Evolutionary conservation across 1,140 invertebrate species (phyloP).

Genomic region (Leptinotarsa undecemlineata): DNA sequence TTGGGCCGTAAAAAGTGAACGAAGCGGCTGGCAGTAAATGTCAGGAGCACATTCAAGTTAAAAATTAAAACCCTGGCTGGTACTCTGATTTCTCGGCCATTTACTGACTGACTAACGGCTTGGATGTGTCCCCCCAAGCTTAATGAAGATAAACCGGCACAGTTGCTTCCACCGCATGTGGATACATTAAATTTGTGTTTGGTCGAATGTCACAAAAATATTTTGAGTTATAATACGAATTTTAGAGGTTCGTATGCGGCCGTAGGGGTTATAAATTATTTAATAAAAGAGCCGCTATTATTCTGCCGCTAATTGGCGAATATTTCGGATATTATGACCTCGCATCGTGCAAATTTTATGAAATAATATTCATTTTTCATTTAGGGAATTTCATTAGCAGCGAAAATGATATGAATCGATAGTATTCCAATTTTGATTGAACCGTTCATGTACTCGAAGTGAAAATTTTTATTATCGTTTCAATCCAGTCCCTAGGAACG

Average conservation of each 20-base stretch:
- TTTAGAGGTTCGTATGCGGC: not conserved
- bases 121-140: slow-evolving; percentile 36
- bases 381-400: not conserved
- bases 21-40: slow-evolving; percentile 49
- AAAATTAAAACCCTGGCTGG: slow-evolving; percentile 51
- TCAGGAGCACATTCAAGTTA: slow-evolving; percentile 51
- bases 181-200: slow-evolving; percentile 51
- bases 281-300: slow-evolving; percentile 15
- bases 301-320: slow-evolving; percentile 8
- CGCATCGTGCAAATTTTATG: not conserved
- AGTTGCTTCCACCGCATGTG: slow-evolving; percentile 50
- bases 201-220: slow-evolving; percentile 47
- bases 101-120: slow-evolving; percentile 50
- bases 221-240: slow-evolving; percentile 28
- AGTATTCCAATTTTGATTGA: not conserved
- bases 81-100: slow-evolving; percentile 52
- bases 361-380: slow-evolving; percentile 11
- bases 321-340: slow-evolving; percentile 12
- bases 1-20: slow-evolving; percentile 47
- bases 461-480: too few species aligned
- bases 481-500: too few species aligned
- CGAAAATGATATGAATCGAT: not conserved
- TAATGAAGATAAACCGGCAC: slow-evolving; percentile 50
- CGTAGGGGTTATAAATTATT: slow-evolving; percentile 14
- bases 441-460: too few species aligned